These are phyloP conservation scores for Leptopilina boulardi DNA, from an alignment of 1,140 invertebrate genomes.

Conservation along the genomic window DNA sequence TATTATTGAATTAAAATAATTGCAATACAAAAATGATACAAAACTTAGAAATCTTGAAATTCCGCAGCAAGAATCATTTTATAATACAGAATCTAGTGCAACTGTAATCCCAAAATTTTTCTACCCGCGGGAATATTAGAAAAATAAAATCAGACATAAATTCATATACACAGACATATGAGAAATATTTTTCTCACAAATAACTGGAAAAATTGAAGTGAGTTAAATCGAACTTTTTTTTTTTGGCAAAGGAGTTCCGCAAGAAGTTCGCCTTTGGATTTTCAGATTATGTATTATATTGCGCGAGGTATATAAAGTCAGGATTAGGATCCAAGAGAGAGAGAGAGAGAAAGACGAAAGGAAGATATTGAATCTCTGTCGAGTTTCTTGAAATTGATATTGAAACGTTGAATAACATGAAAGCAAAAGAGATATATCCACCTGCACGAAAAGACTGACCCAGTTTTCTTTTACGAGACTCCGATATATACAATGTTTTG, in stretches of 20 bases:
- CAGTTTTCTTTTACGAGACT: slow-evolving; percentile 44
- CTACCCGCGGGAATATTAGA: too few relatives aligned
- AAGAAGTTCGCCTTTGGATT: slow-evolving; percentile 12
- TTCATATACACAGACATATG: too few relatives aligned
- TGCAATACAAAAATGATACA: too few relatives aligned
- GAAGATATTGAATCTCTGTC: slow-evolving; percentile 32
- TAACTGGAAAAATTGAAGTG: not conserved
- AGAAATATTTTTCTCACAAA: not conserved
- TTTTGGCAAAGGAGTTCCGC: not conserved
- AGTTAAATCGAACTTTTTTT: not conserved
- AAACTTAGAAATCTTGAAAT: too few relatives aligned
- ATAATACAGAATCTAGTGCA: too few relatives aligned
- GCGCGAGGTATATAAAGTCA: not conserved
- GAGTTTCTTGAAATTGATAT: slow-evolving; percentile 44
- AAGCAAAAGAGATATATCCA: slow-evolving; percentile 47
- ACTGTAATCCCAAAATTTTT: too few relatives aligned
- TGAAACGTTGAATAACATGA: slow-evolving; percentile 45
- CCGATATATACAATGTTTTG: slow-evolving; percentile 29
- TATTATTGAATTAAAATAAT: too few relatives aligned
- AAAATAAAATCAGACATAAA: too few relatives aligned
- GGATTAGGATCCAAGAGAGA: slow-evolving; percentile 35
- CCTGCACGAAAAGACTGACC: slow-evolving; percentile 55
- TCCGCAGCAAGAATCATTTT: too few relatives aligned
- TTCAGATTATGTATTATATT: slow-evolving; percentile 20
- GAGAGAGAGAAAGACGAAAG: too few relatives aligned